A percentile compares a stretch with the other conserved stretches of the same genome.
These are phyloP conservation scores for sheep (Ovis aries) DNA, from an alignment of 2,113 vertebrate species.

Conservation along the genomic window DNA sequence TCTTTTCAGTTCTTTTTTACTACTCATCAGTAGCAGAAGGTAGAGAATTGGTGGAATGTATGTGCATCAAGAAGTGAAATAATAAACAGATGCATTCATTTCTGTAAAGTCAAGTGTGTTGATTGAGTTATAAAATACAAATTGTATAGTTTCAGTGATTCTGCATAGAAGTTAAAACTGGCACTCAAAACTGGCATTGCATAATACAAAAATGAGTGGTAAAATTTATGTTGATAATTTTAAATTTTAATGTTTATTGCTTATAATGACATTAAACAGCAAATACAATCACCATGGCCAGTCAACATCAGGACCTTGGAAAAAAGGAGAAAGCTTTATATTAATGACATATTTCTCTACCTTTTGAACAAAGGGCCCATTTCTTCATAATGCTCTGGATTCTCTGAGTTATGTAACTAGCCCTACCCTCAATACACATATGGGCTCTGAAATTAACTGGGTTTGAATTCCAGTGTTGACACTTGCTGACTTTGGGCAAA, in stretches of 20 bases:
- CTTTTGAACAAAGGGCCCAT: neutral
- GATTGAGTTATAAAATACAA: neutral
- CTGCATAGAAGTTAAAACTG: neutral
- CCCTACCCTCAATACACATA: neutral
- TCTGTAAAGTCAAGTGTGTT: neutral
- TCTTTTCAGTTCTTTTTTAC: neutral
- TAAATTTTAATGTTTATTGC: neutral
- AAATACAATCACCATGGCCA: neutral
- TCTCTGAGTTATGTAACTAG: neutral
- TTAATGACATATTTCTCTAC: neutral
- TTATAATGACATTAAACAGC: neutral
- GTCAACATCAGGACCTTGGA: neutral
- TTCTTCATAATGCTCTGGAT: neutral
- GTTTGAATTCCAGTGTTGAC: neutral
- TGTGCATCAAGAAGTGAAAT: neutral
- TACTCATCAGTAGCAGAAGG: neutral
- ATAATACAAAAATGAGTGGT: neutral
- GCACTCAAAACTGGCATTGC: neutral
- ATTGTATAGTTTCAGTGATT: neutral
- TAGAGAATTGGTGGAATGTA: neutral
- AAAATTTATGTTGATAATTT: neutral
- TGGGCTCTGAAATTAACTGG: neutral
- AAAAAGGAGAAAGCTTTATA: neutral
- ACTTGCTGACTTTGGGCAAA: neutral
- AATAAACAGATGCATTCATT: neutral